Conservation (phyloP, 1,140 invertebrate species). For the Zaprionus vittiger region DNA sequence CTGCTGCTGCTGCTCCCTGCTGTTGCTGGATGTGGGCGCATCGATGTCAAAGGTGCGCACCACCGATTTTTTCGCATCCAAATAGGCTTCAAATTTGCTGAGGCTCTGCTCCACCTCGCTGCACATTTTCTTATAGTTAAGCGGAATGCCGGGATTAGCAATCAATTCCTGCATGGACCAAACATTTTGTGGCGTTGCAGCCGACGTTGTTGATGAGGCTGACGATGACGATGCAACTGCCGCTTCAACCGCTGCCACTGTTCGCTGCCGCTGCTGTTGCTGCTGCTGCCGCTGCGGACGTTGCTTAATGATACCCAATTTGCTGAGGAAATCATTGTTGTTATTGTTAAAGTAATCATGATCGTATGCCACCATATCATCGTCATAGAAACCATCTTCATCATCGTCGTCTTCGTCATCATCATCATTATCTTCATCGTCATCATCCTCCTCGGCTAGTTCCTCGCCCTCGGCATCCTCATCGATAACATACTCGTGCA, state of each 20-base stretch:
- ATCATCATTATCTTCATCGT: constrained; percentile 57
- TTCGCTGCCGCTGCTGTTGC: constrained; percentile 30
- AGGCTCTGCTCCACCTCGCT: constrained; percentile 79
- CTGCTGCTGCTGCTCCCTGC: constrained; percentile 16
- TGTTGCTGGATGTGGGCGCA: constrained; percentile 46
- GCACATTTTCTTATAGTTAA: constrained; percentile 84
- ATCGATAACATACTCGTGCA: constrained; percentile 69
- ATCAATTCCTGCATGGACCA: constrained; percentile 83
- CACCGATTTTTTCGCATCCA: constrained; percentile 68
- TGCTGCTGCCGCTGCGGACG: constrained; percentile 15
- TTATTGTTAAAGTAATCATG: constrained; percentile 44
- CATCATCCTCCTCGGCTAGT: constrained; percentile 57
- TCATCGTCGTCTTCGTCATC: constrained; percentile 53
- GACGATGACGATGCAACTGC: constrained; percentile 5
- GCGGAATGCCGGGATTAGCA: constrained; percentile 72
- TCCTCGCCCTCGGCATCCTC: constrained; percentile 71
- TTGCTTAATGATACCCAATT: constrained; percentile 60
- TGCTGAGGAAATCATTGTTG: constrained; percentile 44
- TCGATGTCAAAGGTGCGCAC: constrained; percentile 83
- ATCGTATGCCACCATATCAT: constrained; percentile 43
- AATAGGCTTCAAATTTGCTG: constrained; percentile 72
- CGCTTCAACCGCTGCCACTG: constrained; percentile 11
- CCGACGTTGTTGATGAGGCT: not conserved
- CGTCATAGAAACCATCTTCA: constrained; percentile 40
- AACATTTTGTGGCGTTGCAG: constrained; percentile 65